Evolutionary conservation across 2,888 invertebrate species (phyloP).

Genomic region (Mimas tiliae): DNA sequence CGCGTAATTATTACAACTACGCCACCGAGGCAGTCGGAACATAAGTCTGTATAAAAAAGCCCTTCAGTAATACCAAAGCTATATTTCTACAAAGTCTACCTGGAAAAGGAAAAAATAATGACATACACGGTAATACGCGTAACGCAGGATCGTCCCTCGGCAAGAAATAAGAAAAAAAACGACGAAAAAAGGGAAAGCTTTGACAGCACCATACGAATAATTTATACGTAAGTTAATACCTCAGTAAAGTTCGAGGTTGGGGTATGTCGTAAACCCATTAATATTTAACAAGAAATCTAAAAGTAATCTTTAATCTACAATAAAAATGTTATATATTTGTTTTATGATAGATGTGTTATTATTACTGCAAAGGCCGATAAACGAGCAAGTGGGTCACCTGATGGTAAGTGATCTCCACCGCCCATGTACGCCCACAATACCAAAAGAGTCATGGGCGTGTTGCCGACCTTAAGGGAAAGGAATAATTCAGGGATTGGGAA

Average conservation of each 20-base stretch:
- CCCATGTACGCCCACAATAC: no score
- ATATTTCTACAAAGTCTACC: conserved; percentile 1
- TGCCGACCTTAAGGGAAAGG: no score
- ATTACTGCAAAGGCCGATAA: no score
- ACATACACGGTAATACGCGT: not conserved
- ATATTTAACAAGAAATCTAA: conserved; percentile 26
- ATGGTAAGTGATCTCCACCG: no score
- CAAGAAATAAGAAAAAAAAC: conserved; percentile 22
- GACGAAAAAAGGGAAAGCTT: conserved; percentile 16
- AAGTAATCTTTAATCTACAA: conserved; percentile 13
- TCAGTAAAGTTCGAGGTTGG: conserved; percentile 26
- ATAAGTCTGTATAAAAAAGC: no score
- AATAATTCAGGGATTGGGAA: no score
- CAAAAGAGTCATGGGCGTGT: no score
- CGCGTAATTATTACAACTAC: not conserved
- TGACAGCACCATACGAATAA: conserved; percentile 26
- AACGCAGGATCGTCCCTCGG: not conserved
- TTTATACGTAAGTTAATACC: conserved; percentile 23
- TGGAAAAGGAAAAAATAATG: not conserved
- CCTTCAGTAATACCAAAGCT: not conserved
- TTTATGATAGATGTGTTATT: not conserved
- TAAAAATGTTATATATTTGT: not conserved
- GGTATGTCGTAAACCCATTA: conserved; percentile 23
- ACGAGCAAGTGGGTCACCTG: no score
- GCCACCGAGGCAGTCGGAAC: no score